These are phyloP conservation scores for Eumacrocentrus americanus DNA, from an alignment of 2,888 invertebrate species.

Conservation along the genomic window DNA sequence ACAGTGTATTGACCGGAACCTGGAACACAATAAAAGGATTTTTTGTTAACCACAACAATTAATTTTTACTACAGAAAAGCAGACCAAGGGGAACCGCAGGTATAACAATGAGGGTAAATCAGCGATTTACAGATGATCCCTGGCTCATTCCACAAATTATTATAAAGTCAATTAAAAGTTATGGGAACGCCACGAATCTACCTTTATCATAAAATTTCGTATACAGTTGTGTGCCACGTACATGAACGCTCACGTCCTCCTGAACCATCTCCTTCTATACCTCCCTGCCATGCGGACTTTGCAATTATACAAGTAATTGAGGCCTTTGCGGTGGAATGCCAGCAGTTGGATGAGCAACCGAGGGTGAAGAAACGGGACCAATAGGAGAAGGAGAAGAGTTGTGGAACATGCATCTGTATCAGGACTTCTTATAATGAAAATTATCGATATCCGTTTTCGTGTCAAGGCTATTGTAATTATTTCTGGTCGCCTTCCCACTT, in stretches of 20 bases:
- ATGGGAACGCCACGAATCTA: conserved; percentile 26
- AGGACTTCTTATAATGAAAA: not conserved
- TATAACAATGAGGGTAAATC: not conserved
- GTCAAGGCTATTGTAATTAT: conserved; percentile 7
- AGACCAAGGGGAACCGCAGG: no score
- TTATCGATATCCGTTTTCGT: conserved; percentile 3
- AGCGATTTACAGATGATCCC: not conserved
- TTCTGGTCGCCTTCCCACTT: not conserved
- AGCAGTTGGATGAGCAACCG: conserved; percentile 21
- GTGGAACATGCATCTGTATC: not conserved
- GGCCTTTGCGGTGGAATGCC: conserved; percentile 38
- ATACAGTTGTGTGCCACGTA: conserved; percentile 15
- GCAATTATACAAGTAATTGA: conserved; percentile 52
- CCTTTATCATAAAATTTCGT: conserved; percentile 27
- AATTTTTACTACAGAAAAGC: no score
- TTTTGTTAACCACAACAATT: no score
- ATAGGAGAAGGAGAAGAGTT: conserved; percentile 16
- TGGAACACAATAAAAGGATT: conserved; percentile 59
- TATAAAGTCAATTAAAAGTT: conserved; percentile 44
- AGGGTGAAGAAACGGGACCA: conserved; percentile 21
- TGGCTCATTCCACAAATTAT: no score
- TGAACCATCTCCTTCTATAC: conserved; percentile 31
- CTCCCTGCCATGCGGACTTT: conserved; percentile 34
- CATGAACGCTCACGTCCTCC: conserved; percentile 36
- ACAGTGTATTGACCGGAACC: conserved; percentile 89